Conservation (phyloP, 2,797 vertebrate species). For the Myiotriccus ornatus region DNA sequence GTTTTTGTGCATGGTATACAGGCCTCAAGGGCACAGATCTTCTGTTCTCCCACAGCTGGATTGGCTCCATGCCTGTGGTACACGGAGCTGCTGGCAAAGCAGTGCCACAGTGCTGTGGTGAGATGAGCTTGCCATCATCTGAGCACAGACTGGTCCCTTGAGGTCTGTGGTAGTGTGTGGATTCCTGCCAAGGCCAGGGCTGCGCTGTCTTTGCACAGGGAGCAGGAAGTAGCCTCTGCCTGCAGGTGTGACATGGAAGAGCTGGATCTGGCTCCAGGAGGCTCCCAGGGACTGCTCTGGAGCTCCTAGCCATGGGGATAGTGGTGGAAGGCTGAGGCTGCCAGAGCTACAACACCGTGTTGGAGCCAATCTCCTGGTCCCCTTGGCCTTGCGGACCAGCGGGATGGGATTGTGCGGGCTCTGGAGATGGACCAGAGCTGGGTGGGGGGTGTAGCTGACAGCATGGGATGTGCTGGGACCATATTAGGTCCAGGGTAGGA, state of each 20-base stretch:
- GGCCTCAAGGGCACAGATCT: background rate
- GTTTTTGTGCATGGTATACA: background rate
- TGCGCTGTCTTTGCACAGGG: background rate
- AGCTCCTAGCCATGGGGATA: fast-evolving
- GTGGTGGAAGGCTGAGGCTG: background rate
- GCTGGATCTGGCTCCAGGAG: background rate
- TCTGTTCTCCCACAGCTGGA: background rate
- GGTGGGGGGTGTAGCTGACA: background rate
- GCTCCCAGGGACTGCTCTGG: background rate
- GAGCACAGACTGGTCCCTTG: background rate
- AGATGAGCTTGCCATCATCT: background rate
- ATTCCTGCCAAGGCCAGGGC: background rate
- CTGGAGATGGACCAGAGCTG: background rate
- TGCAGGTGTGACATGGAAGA: background rate
- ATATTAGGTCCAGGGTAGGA: background rate
- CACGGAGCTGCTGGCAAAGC: background rate
- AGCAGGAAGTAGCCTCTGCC: background rate
- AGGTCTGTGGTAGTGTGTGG: background rate
- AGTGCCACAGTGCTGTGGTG: background rate
- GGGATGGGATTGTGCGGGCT: background rate
- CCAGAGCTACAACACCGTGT: background rate
- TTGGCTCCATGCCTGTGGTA: background rate
- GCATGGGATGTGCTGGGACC: background rate
- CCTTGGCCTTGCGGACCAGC: background rate
- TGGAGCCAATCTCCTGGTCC: background rate